Evolutionary conservation across 1,140 invertebrate species (phyloP).

Genomic region (Kradibia gibbosae): DNA sequence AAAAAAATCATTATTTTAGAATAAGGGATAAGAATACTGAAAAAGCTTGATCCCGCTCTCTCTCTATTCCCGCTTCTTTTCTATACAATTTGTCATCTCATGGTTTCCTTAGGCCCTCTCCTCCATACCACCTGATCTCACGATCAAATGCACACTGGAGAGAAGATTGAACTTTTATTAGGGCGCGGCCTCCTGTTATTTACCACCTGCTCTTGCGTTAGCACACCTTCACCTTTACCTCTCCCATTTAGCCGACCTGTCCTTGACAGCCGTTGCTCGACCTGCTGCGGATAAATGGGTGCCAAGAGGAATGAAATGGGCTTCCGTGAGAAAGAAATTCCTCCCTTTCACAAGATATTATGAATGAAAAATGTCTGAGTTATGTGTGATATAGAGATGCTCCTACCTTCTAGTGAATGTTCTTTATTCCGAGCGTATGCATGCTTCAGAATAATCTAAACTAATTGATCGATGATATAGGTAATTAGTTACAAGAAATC

Average conservation of each 20-base stretch:
- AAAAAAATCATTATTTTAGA: neutral
- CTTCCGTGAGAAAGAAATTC: slow-evolving; percentile 13
- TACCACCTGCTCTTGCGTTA: neutral
- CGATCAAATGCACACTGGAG: neutral
- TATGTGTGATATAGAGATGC: neutral
- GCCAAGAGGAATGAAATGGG: neutral
- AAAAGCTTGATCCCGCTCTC: neutral
- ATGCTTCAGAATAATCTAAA: too few relatives aligned
- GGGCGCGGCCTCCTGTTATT: neutral
- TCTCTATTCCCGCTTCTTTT: neutral
- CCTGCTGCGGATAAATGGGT: slow-evolving; percentile 13
- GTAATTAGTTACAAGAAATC: neutral
- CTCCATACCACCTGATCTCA: neutral
- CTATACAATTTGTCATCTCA: neutral
- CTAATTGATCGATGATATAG: neutral
- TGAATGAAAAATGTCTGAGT: neutral
- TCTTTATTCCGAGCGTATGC: neutral
- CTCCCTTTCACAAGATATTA: neutral
- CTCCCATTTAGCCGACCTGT: too few relatives aligned
- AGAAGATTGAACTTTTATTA: neutral
- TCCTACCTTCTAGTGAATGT: neutral
- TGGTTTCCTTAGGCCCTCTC: neutral
- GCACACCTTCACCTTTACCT: neutral
- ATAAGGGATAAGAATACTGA: neutral
- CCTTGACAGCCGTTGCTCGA: too few relatives aligned